Base-by-base conservation (phyloP, 2,797 vertebrate species). In the Austrolebias charrua region DNA sequence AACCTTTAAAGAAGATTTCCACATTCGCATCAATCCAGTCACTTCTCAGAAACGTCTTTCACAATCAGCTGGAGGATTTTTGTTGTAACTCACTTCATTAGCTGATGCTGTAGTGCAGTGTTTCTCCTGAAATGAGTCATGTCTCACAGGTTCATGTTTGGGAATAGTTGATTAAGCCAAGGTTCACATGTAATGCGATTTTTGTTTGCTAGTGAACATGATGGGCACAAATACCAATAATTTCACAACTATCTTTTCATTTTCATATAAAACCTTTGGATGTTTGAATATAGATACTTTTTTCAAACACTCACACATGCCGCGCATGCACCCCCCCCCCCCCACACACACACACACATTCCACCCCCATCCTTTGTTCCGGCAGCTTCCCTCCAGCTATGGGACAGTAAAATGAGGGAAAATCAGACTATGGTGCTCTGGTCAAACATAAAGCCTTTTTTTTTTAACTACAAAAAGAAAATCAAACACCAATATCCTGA, bases 291-390 rank as follows among this genome's bases (percentile, higher is more conserved):
- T 10, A 24, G 33, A 29, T 11, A 29, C 19, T 18, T 42, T 62
- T 63, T 24, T 24, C 24, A 24, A 1, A 24, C 24, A 24, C 24
- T 2, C 24, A 24, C 24, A 24, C 24, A 24, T n/a, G n/a, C n/a
- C 24, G 3, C 24, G 3, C 24, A 24, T 3, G 3, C 24, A 24
- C 24, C 1, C 5, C 40, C 18, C 61, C 48, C 45, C 53, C 51
- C 47, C 31, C 38, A 51, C 43, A 48, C 19, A 43, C 14, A 61
- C 48, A 45, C 48, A 55, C n/a, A 35, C 46, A 24, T 52, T 50
- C 75, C 71, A 75, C 75, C 82, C 80, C 79, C 78, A 79, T 71
- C 85, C 68, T 75, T 86, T 89, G 87, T 89, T 87, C 73, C 48
- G 31, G 38, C 81, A 42, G 64, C 81, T 59, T 63, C 81, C 82